Evolutionary conservation across 2,113 vertebrate species (phyloP).

Genomic region (Thunnus maccoyii): DNA sequence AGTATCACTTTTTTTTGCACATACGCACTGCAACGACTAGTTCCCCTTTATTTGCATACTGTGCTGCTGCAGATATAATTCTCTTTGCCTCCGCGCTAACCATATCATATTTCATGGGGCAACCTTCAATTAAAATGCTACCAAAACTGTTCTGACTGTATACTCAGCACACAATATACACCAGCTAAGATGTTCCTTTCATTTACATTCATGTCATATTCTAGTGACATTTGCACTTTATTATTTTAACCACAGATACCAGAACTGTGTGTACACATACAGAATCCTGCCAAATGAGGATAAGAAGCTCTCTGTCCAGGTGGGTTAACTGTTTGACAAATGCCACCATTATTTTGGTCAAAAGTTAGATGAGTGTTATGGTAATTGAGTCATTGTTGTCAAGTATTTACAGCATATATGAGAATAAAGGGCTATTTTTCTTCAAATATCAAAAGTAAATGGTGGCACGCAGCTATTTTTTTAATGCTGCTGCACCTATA

Average conservation of each 20-base stretch:
- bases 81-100: not conserved
- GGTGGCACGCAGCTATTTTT: not conserved
- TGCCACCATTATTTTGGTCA: not conserved
- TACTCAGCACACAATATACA: not conserved
- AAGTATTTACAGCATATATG: not conserved
- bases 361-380: not conserved
- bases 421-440: not conserved
- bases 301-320: slow-evolving; percentile 95
- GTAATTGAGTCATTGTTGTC: not conserved
- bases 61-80: not conserved
- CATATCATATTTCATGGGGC: slow-evolving; percentile 4
- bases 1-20: slow-evolving; percentile 13
- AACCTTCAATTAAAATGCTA: slow-evolving; percentile 9
- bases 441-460: not conserved
- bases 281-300: slow-evolving; percentile 96
- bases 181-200: not conserved
- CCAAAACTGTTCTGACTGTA: not conserved
- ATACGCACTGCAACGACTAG: slow-evolving; percentile 41
- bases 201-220: not conserved
- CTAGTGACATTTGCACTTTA: slow-evolving; percentile 54
- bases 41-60: slow-evolving; percentile 76
- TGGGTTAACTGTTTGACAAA: slow-evolving; percentile 76
- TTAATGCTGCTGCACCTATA: not conserved
- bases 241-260: slow-evolving; percentile 85
- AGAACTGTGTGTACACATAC: slow-evolving; percentile 96